phyloP scores from a whole-genome alignment of 1,140 invertebrate genomes.

The Hyles euphorbiae region DNA sequence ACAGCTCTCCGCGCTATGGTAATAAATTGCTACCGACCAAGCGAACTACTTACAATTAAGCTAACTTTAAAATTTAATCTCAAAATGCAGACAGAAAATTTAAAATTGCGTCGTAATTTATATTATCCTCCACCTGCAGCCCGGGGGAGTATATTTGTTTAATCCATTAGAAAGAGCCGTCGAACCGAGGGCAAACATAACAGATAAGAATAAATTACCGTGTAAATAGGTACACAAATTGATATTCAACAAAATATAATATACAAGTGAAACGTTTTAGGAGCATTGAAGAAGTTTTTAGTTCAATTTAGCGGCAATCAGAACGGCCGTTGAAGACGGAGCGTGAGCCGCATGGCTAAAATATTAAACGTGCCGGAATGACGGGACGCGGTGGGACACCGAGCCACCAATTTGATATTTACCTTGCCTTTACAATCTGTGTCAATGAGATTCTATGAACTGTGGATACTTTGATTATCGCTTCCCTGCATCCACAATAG shows the following conservation, averaged over 20 bases:
- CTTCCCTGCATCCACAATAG: not conserved
- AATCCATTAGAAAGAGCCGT: conserved; percentile 1
- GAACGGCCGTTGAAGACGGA: conserved; percentile 61
- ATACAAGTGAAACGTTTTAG: conserved; percentile 67
- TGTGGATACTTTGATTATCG: not conserved
- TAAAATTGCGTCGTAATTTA: conserved; percentile 32
- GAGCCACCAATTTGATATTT: conserved; percentile 50
- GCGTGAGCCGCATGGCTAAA: conserved; percentile 67
- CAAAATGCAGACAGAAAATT: conserved; percentile 50
- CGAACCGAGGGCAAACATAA: not conserved
- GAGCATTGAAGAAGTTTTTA: conserved; percentile 70
- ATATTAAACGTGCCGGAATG: conserved; percentile 67
- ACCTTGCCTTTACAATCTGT: conserved; percentile 7
- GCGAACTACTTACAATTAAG: conserved; percentile 55
- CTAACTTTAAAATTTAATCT: conserved; percentile 67
- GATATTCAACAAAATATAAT: conserved; percentile 28
- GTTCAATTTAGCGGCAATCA: conserved; percentile 74
- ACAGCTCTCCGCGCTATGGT: conserved; percentile 53
- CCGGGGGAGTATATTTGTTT: not conserved
- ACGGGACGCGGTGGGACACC: conserved; percentile 47
- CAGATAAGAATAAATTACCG: conserved; percentile 3
- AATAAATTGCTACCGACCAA: conserved; percentile 61
- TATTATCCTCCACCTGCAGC: conserved; percentile 18
- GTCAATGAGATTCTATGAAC: not conserved
- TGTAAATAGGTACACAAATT: conserved; percentile 19